Evolutionary conservation across 2,888 invertebrate species (phyloP).

Genomic region (Ophion ellenae): DNA sequence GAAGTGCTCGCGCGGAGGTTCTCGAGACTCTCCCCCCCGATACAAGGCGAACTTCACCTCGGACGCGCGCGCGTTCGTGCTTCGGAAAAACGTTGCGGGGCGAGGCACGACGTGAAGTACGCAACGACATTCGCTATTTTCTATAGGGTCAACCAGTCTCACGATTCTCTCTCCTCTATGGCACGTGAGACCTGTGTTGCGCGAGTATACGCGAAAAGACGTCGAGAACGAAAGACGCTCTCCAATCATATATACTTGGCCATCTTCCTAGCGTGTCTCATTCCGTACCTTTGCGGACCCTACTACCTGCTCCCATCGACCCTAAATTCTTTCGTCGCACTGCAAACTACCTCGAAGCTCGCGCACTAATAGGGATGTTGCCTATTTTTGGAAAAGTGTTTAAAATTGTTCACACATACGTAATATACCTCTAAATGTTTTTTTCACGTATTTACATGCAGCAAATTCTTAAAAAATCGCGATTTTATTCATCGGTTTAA

Average conservation of each 20-base stretch:
- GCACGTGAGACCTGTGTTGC: slow-evolving; percentile 34
- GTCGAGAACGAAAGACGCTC: slow-evolving; percentile 37
- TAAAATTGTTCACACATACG: too few species aligned
- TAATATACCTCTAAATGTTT: too few species aligned
- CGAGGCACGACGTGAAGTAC: not conserved
- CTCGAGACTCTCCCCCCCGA: slow-evolving; percentile 51
- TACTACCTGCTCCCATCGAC: not conserved
- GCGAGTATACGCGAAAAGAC: slow-evolving; percentile 9
- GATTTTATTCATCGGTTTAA: too few species aligned
- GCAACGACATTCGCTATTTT: slow-evolving; percentile 46
- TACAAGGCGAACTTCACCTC: slow-evolving; percentile 11
- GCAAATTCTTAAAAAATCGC: too few species aligned
- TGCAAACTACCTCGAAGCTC: slow-evolving; percentile 4
- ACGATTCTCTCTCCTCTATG: slow-evolving; percentile 41
- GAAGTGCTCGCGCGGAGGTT: not conserved
- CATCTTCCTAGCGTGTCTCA: not conserved
- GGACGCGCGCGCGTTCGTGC: slow-evolving; percentile 21
- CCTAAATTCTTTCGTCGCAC: not conserved
- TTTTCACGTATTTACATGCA: too few species aligned
- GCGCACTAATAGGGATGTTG: not conserved
- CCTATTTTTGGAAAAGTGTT: too few species aligned
- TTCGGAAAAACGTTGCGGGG: not conserved
- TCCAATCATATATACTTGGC: not conserved
- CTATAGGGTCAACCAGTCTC: slow-evolving; percentile 62
- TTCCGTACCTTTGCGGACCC: not conserved